phyloP scores from a whole-genome alignment of 2,113 vertebrate species.

The Tetrao urogallus region DNA sequence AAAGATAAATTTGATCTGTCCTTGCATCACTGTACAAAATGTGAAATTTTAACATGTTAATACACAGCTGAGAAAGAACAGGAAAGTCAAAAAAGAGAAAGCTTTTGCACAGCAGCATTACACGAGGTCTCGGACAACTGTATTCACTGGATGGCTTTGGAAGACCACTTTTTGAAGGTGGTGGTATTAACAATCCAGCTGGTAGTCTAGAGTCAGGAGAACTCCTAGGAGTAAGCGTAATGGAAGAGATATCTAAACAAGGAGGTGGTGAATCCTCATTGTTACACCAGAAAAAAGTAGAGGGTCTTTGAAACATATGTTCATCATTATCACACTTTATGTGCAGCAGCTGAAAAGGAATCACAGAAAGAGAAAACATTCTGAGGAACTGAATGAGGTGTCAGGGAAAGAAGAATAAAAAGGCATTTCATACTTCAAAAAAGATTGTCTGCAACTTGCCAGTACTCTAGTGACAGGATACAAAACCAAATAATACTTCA shows the following conservation, averaged over 20 bases:
- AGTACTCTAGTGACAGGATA: not conserved
- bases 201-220: conserved; percentile 89
- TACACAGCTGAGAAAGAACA: conserved; percentile 11
- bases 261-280: conserved; percentile 85
- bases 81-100: not conserved
- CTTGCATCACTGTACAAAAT: conserved; percentile 68
- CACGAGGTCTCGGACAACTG: conserved; percentile 87
- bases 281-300: conserved; percentile 89
- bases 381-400: conserved; percentile 11
- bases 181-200: conserved; percentile 85
- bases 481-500: not conserved
- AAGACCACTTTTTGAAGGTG: conserved; percentile 84
- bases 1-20: not conserved
- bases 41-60: conserved; percentile 28
- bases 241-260: conserved; percentile 91
- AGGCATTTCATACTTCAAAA: not conserved
- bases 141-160: conserved; percentile 82
- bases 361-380: conserved; percentile 77
- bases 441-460: not conserved
- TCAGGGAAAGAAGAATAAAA: conserved; percentile 5
- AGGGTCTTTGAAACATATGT: conserved; percentile 85
- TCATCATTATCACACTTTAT: conserved; percentile 84
- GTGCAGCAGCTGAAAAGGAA: conserved; percentile 87
- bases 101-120: conserved; percentile 78
- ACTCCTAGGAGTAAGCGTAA: conserved; percentile 90